Percentiles rank a stretch among this genome's conserved stretches.
Conservation (phyloP, 1,140 invertebrate species). For the Pissodes strobi region DNA sequence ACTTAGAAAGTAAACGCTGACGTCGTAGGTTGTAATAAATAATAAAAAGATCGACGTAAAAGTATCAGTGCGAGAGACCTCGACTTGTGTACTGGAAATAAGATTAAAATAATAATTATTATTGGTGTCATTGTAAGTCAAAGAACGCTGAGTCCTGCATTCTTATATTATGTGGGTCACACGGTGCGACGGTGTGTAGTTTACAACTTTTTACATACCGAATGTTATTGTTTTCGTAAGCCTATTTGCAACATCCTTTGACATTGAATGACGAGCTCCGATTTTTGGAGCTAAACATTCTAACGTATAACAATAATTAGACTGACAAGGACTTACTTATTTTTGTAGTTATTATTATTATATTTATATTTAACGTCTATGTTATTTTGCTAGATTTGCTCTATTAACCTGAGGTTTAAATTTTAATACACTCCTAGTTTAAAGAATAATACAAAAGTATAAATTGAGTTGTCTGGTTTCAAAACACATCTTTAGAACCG, state of each 20-base stretch:
- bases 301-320: no score
- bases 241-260: constrained; percentile 35
- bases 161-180: constrained; percentile 22
- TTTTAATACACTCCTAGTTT: no score
- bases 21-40: not conserved
- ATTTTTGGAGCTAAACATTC: constrained; percentile 10
- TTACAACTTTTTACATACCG: constrained; percentile 22
- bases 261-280: constrained; percentile 22
- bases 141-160: constrained; percentile 21
- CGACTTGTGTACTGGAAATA: constrained; percentile 12
- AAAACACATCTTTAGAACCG: no score
- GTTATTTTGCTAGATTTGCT: no score
- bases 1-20: not conserved
- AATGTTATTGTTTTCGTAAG: constrained; percentile 36
- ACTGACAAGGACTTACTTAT: no score
- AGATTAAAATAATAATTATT: constrained; percentile 17
- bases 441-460: no score
- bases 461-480: no score
- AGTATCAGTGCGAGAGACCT: constrained; percentile 14
- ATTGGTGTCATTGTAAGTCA: constrained; percentile 25
- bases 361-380: no score
- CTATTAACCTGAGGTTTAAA: no score
- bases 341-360: no score
- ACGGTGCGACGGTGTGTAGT: constrained; percentile 20
- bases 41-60: constrained; percentile 1